Percentiles rank a stretch among this genome's conserved stretches.
Conservation (phyloP, 2,888 invertebrate species). For the Muschampia plurimacula region DNA sequence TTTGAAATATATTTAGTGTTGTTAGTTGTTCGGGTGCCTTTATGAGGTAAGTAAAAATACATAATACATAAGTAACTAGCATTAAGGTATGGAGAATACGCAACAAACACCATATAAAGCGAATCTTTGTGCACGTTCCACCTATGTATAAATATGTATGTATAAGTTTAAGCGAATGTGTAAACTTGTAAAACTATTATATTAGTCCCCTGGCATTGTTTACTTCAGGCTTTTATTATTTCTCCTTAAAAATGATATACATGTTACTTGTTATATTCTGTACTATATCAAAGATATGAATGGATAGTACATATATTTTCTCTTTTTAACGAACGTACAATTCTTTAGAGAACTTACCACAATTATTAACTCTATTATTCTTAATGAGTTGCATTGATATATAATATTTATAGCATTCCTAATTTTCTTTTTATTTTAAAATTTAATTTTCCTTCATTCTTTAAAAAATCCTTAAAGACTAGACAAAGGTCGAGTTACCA, state of each 20-base stretch:
- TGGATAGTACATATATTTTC: no score
- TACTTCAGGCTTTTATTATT: background rate
- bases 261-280: background rate
- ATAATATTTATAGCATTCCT: no score
- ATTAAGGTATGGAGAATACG: background rate
- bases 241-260: background rate
- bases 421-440: no score
- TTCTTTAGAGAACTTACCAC: no score
- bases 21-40: slow-evolving; percentile 63
- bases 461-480: no score
- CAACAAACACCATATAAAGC: background rate
- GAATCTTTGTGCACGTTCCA: slow-evolving; percentile 27
- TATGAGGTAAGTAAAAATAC: slow-evolving; percentile 65
- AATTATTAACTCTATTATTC: no score
- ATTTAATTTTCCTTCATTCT: no score
- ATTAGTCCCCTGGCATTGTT: background rate
- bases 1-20: slow-evolving; percentile 60
- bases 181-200: slow-evolving; percentile 10
- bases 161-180: slow-evolving; percentile 8
- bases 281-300: no score
- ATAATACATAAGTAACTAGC: background rate
- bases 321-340: no score
- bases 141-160: background rate
- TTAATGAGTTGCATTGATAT: no score
- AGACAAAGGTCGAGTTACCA: no score